Base-by-base conservation (phyloP, 2,797 vertebrate species). In the Periparus ater region DNA sequence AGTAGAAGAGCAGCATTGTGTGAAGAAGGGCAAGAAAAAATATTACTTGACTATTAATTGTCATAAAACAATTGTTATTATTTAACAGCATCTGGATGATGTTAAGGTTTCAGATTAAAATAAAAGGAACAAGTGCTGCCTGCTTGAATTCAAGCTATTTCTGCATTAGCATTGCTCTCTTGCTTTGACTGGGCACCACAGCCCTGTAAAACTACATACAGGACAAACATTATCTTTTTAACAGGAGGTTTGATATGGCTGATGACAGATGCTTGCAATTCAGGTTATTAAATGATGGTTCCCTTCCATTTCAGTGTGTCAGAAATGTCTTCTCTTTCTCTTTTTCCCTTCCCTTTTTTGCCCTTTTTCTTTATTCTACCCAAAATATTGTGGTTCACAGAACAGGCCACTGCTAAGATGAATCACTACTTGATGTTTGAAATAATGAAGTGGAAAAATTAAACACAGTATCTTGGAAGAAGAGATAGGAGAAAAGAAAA, bases 181-280 rank as follows among this genome's bases (percentile, higher is more conserved):
- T 21, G 7, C 74, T 96, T 95, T 96, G 94, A 97, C 63, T 97
- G 89, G 93, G 92, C 89, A 94, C 76, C 95, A 87, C 29, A 66
- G 94, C 86, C 62, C 62, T 80, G 84, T 90, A 96, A 88, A 96
- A 94, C 88, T 93, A 89, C 72, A 97, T 25, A 93, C 78, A 95
- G 89, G 84, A 96, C 30, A 96, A 98, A 95, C 92, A 96, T 90
- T 95, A 95, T 87, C 85, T 96, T 97, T 95, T 86, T 55, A 67
- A 96, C 97, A 97, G 92, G 94, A 97, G 94, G 90, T 96, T 92
- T 96, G 97, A 97, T 80, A 95, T 20, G 96, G 95, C 88, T 5
- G 27, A 95, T 96, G 96, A 97, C 97, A 97, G 96, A 97, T 90
- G 94, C 97, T 97, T 97, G 96, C 96, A 97, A 97, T 97, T 97